These are phyloP conservation scores for Ellobius talpinus DNA, from an alignment of 2,113 vertebrate genomes.

Conservation along the genomic window DNA sequence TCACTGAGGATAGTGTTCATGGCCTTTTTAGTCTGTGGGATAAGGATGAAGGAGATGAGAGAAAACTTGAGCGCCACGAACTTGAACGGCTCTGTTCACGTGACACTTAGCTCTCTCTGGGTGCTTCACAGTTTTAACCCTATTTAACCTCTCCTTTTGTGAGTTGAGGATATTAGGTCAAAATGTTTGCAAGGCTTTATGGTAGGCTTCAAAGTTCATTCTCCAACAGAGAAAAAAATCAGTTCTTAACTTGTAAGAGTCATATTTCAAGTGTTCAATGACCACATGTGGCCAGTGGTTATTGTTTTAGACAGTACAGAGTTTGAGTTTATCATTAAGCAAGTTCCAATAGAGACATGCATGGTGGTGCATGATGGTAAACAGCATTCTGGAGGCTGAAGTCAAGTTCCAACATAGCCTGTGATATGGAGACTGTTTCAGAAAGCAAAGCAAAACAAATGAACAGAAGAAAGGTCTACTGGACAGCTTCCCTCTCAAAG, in stretches of 20 bases:
- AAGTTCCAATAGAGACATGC: neutral
- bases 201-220: neutral
- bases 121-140: neutral
- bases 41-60: neutral
- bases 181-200: neutral
- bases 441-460: neutral
- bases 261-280: constrained; percentile 29
- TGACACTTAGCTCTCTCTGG: neutral
- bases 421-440: neutral
- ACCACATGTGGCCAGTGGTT: neutral
- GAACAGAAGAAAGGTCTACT: neutral
- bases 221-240: neutral
- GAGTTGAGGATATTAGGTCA: neutral
- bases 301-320: neutral
- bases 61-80: neutral
- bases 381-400: neutral
- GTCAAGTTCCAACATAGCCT: too few species aligned
- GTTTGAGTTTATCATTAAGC: neutral
- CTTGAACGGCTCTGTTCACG: neutral
- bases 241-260: constrained; percentile 16
- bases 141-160: neutral
- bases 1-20: constrained; percentile 91
- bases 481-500: neutral
- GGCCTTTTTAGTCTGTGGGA: constrained; percentile 90
- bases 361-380: neutral